Conservation (phyloP, 1,140 invertebrate species). For the Drosophila trapezifrons region DNA sequence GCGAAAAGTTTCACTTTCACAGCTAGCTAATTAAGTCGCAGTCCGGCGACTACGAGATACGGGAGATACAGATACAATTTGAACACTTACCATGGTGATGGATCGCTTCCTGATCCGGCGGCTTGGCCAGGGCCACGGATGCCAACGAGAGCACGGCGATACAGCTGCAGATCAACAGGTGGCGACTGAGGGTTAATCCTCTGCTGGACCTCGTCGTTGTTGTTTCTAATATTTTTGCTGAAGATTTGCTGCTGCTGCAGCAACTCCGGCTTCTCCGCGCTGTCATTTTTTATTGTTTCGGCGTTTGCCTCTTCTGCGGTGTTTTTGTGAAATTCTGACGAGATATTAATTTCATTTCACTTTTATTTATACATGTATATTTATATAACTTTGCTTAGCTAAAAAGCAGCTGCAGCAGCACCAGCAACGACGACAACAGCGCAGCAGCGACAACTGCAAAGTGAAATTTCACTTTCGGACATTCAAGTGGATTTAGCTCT, state of each 20-base stretch:
- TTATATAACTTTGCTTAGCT: neutral
- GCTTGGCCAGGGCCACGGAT: conserved; percentile 49
- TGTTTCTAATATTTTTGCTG: conserved; percentile 7
- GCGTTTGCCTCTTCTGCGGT: conserved; percentile 4
- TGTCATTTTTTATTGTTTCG: conserved; percentile 5
- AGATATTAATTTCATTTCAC: conserved; percentile 54
- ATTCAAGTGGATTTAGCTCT: conserved; percentile 58
- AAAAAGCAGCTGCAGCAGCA: conserved; percentile 25
- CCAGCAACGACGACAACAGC: conserved; percentile 16
- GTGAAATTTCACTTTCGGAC: conserved; percentile 75
- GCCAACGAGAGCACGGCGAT: conserved; percentile 30
- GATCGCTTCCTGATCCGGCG: conserved; percentile 58
- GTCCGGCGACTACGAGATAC: conserved; percentile 4
- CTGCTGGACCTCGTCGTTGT: neutral
- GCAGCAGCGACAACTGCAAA: conserved; percentile 38
- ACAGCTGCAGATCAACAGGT: conserved; percentile 15
- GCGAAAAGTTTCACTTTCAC: conserved; percentile 67
- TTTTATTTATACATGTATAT: conserved; percentile 39
- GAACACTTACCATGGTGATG: conserved; percentile 59
- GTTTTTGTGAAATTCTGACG: neutral
- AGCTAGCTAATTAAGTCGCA: conserved; percentile 53
- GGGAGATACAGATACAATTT: neutral
- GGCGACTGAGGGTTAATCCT: conserved; percentile 22
- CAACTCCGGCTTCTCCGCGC: conserved; percentile 6
- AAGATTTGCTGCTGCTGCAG: conserved; percentile 16